Conservation (phyloP, 2,888 invertebrate genomes). For the Junonia oenone region DNA sequence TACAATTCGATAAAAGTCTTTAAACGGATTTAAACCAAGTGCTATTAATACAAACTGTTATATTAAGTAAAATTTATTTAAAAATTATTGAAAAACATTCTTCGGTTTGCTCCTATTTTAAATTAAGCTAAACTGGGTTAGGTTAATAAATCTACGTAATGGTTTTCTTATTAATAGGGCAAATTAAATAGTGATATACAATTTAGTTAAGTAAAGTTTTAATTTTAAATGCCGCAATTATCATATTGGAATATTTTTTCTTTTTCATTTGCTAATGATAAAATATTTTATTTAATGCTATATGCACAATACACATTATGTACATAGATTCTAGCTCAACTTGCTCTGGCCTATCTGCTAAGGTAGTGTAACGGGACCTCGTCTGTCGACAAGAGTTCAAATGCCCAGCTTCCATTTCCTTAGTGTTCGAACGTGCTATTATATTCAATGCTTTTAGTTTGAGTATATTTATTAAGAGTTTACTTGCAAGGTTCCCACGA, state of each 20-base stretch:
- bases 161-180: too few species aligned
- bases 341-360: constrained; percentile 34
- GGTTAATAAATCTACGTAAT: too few species aligned
- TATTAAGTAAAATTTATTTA: too few species aligned
- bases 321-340: constrained; percentile 20
- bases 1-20: not conserved
- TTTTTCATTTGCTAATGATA: too few species aligned
- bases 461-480: not conserved
- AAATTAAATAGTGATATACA: too few species aligned
- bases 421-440: constrained; percentile 15
- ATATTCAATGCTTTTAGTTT: constrained; percentile 7
- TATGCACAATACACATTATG: constrained; percentile 9
- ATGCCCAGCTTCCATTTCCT: constrained; percentile 32
- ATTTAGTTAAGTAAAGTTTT: too few species aligned
- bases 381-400: constrained; percentile 37
- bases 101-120: too few species aligned
- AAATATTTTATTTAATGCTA: not conserved
- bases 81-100: too few species aligned
- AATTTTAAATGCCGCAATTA: too few species aligned
- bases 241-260: too few species aligned
- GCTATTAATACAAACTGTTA: too few species aligned
- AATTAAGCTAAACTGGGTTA: too few species aligned
- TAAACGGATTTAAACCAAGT: not conserved
- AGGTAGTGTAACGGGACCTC: constrained; percentile 46
- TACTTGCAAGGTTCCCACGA: constrained; percentile 10